Conservation (phyloP, 2,797 vertebrate genomes). For the Myripristis murdjan region DNA sequence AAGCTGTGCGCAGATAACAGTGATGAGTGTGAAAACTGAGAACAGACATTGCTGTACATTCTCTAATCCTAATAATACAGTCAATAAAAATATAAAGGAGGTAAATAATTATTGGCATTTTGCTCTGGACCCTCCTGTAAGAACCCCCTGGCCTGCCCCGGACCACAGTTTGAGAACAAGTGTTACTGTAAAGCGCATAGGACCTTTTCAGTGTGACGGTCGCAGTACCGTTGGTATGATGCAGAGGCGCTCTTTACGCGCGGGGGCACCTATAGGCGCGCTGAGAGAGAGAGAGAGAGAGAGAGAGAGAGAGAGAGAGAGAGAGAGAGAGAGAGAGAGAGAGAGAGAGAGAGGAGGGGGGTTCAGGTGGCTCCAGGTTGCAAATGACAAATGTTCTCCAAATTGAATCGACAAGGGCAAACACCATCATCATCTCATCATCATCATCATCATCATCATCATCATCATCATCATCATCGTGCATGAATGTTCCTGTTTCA, state of each 20-base stretch:
- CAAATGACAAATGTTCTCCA: background rate
- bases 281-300: constrained; percentile 18
- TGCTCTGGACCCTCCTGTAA: background rate
- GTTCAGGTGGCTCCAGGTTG: background rate
- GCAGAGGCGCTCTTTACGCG: constrained; percentile 75
- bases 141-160: constrained; percentile 17
- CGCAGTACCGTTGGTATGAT: constrained; percentile 56
- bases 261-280: constrained; percentile 40
- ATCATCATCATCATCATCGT: constrained; percentile 6
- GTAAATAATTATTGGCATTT: constrained; percentile 61
- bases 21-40: background rate
- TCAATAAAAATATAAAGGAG: constrained; percentile 47
- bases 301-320: constrained; percentile 11
- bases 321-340: background rate
- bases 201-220: constrained; percentile 23
- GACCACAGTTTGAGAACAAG: constrained; percentile 39
- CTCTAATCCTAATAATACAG: constrained; percentile 50
- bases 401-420: background rate
- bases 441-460: no score
- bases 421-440: background rate
- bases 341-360: background rate
- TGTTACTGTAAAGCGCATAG: constrained; percentile 38
- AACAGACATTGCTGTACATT: constrained; percentile 42
- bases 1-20: constrained; percentile 45
- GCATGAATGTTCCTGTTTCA: background rate